phyloP scores from a whole-genome alignment of 2,113 vertebrate genomes.

The Vulpes lagopus region DNA sequence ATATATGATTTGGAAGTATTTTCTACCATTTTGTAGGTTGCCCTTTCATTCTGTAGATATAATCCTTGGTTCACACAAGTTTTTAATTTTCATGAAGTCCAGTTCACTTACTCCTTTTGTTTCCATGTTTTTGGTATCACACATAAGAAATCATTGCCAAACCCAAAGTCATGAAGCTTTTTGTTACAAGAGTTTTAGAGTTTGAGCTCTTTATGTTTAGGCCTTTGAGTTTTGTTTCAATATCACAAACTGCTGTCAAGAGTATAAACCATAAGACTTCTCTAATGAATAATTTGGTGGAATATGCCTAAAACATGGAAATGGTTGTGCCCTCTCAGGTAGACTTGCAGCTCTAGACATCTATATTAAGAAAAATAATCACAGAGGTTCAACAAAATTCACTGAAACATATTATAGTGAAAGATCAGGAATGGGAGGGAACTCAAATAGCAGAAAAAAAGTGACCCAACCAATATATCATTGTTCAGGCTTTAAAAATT shows the following conservation, averaged over 20 bases:
- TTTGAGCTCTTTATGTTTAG: neutral
- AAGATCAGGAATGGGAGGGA: neutral
- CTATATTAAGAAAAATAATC: neutral
- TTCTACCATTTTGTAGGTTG: neutral
- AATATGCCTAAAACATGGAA: constrained; percentile 7
- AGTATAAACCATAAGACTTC: neutral
- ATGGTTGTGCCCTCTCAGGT: neutral
- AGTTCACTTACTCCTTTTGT: neutral
- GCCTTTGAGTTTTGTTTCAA: neutral
- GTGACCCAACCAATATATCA: neutral
- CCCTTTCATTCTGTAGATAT: neutral
- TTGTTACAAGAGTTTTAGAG: neutral
- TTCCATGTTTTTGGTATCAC: neutral
- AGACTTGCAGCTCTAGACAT: neutral
- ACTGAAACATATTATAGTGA: neutral
- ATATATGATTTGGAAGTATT: neutral
- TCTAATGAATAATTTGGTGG: neutral
- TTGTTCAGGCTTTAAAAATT: neutral
- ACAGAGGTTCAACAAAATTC: neutral
- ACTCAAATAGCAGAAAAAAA: neutral
- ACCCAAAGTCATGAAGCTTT: neutral
- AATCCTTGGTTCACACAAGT: neutral
- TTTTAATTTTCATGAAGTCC: neutral
- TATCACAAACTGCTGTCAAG: neutral
- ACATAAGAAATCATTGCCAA: neutral